A percentile compares a stretch with the other conserved stretches of the same genome.
Conservation (phyloP, 2,113 vertebrate genomes). For the Antechinus stuartii region DNA sequence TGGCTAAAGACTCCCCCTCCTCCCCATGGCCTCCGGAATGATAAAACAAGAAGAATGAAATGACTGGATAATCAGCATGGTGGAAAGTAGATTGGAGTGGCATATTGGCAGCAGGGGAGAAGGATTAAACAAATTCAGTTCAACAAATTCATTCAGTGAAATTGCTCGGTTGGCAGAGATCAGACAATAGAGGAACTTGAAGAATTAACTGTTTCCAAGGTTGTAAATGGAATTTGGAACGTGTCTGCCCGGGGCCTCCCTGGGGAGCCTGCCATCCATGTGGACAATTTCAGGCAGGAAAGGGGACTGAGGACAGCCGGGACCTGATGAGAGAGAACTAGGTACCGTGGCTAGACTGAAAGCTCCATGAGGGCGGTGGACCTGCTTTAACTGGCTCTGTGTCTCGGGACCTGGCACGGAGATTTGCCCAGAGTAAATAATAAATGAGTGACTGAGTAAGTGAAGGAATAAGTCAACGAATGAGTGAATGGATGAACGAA, state of each 20-base stretch:
- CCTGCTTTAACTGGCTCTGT: neutral
- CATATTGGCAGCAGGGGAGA: neutral
- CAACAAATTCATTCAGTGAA: conserved; percentile 1
- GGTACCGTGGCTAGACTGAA: neutral
- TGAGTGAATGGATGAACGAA: neutral
- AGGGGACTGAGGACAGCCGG: neutral
- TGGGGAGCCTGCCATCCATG: neutral
- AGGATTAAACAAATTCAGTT: conserved; percentile 8
- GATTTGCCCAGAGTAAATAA: neutral
- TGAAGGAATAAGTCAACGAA: neutral
- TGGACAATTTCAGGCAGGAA: neutral
- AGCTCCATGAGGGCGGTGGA: neutral
- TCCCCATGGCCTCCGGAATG: neutral
- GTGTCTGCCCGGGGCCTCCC: neutral
- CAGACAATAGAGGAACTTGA: neutral
- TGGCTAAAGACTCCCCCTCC: neutral
- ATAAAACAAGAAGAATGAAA: neutral
- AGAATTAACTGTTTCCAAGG: neutral
- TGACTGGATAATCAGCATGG: neutral
- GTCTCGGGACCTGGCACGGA: neutral
- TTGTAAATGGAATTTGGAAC: neutral
- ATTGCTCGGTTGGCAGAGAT: neutral
- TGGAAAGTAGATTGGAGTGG: neutral
- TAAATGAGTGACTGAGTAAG: neutral
- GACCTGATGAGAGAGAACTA: neutral